These are phyloP conservation scores for Casuarius casuarius DNA, from an alignment of 2,113 vertebrate species.

Conservation along the genomic window DNA sequence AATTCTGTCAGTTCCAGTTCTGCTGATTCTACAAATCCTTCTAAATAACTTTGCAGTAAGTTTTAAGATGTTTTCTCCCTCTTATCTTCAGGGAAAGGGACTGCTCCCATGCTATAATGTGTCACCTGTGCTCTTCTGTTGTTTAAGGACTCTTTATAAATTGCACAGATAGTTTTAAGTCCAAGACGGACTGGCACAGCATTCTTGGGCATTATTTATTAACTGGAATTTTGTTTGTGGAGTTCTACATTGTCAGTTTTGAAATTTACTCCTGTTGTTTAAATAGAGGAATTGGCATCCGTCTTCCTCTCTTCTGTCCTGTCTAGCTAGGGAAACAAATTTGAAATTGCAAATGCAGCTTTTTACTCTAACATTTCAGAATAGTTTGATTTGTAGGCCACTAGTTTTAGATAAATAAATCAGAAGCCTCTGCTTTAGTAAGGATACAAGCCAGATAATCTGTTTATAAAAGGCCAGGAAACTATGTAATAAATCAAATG, in stretches of 20 bases:
- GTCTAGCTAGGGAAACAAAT: background rate
- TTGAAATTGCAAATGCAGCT: background rate
- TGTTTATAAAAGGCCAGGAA: background rate
- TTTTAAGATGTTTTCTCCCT: background rate
- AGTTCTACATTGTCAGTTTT: background rate
- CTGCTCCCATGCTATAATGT: background rate
- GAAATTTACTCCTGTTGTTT: background rate
- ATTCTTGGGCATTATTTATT: constrained; percentile 38
- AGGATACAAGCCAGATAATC: background rate
- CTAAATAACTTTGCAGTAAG: background rate
- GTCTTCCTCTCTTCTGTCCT: background rate
- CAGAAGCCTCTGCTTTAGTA: background rate
- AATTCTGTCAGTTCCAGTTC: background rate
- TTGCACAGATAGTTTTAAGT: constrained; percentile 7
- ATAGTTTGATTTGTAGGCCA: background rate
- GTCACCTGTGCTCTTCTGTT: constrained; percentile 34
- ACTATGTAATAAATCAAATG: background rate
- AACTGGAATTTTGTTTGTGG: constrained; percentile 9
- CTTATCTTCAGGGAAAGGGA: constrained; percentile 32
- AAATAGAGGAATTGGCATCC: background rate
- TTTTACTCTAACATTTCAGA: background rate
- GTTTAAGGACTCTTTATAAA: constrained; percentile 36
- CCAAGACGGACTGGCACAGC: background rate
- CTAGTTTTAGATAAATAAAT: background rate
- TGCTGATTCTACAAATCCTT: background rate